Conservation (phyloP, 1,140 invertebrate species). For the Akabosia matsudoensis region DNA sequence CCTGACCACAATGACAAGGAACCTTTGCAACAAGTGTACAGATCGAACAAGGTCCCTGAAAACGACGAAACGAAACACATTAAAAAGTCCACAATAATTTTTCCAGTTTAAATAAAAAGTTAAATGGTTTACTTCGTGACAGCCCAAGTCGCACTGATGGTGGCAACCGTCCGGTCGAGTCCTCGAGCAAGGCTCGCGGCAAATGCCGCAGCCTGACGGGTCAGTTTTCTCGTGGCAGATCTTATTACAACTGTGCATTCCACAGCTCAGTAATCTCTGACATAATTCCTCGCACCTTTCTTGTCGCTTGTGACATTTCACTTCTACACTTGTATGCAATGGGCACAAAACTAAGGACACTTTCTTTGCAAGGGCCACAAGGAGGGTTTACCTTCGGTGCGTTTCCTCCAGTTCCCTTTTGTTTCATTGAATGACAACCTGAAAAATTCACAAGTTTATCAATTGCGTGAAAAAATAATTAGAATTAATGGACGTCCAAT, state of each 20-base stretch:
- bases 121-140: constrained; percentile 60
- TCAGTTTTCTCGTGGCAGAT: constrained; percentile 47
- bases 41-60: constrained; percentile 51
- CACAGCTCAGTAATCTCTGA: constrained; percentile 49
- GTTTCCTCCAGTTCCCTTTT: constrained; percentile 54
- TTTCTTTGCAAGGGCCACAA: neutral
- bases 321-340: constrained; percentile 31
- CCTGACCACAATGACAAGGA: constrained; percentile 41
- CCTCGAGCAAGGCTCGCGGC: constrained; percentile 66
- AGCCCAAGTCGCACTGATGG: constrained; percentile 71
- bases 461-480: no score
- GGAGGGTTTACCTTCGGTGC: neutral
- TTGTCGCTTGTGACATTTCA: constrained; percentile 48
- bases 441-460: constrained; percentile 49
- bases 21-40: constrained; percentile 41
- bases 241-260: constrained; percentile 31
- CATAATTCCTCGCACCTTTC: constrained; percentile 52
- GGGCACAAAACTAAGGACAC: constrained; percentile 19
- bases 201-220: constrained; percentile 64
- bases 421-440: constrained; percentile 71
- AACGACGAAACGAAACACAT: neutral
- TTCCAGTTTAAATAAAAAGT: neutral
- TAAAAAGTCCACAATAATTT: neutral
- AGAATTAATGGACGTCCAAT: neutral
- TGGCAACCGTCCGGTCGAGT: constrained; percentile 69